Conservation (phyloP, 2,113 vertebrate species). For the Dicerorhinus sumatrensis region DNA sequence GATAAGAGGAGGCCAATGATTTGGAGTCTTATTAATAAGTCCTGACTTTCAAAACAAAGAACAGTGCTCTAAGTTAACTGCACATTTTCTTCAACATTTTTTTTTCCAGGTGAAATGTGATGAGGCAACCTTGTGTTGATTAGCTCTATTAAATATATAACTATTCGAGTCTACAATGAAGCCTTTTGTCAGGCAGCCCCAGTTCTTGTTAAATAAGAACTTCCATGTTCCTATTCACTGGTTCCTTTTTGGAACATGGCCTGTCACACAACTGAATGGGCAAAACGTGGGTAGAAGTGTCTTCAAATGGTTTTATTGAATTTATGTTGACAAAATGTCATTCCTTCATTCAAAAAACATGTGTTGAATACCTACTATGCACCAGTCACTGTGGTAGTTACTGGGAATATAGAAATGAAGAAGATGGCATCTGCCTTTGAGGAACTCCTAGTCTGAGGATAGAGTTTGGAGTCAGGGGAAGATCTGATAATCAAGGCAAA, state of each 20-base stretch:
- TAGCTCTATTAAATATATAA: constrained; percentile 15
- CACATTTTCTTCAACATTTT: not conserved
- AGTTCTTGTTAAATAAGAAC: not conserved
- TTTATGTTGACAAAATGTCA: constrained; percentile 2
- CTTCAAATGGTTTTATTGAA: constrained; percentile 25
- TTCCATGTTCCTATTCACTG: not conserved
- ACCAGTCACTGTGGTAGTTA: not conserved
- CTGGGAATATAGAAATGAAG: not conserved
- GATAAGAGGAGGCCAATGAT: not conserved
- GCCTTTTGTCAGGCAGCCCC: not conserved
- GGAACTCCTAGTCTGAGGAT: not conserved
- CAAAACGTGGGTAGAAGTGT: not conserved
- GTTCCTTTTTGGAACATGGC: not conserved
- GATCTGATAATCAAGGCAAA: not conserved
- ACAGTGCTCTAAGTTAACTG: not conserved
- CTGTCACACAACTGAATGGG: not conserved
- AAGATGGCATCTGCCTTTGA: not conserved
- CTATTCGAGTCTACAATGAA: not conserved
- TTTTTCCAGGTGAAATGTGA: not conserved
- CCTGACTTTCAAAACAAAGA: constrained; percentile 4
- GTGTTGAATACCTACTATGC: not conserved
- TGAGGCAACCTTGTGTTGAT: not conserved
- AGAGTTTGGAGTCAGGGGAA: not conserved
- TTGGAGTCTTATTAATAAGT: not conserved
- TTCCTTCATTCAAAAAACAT: not conserved